Percentiles rank a stretch among this genome's conserved stretches.
phyloP scores from a whole-genome alignment of 2,888 invertebrate species.

The Thelaira solivaga region DNA sequence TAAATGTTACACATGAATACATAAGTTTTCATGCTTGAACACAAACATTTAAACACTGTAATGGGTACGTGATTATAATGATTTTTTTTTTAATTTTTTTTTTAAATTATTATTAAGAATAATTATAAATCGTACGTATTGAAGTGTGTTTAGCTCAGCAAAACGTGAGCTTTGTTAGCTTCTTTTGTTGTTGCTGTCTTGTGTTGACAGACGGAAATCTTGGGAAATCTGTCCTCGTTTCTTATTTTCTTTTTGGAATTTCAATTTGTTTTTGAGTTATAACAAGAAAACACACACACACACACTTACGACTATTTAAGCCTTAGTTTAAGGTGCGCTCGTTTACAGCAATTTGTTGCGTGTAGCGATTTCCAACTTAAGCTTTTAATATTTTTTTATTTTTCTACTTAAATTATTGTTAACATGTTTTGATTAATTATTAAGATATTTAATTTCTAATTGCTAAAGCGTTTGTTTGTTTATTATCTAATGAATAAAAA shows the following conservation, averaged over 20 bases:
- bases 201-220: conserved; percentile 55
- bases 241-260: conserved; percentile 10
- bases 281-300: not conserved
- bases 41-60: conserved; percentile 2
- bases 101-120: not conserved
- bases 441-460: conserved; percentile 31
- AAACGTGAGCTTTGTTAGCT: no score
- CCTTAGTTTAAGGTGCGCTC: conserved; percentile 40
- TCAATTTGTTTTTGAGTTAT: conserved; percentile 20
- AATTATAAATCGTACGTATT: not conserved
- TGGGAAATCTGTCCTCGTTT: conserved; percentile 52
- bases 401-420: conserved; percentile 41
- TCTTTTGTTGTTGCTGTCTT: no score
- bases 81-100: conserved; percentile 30
- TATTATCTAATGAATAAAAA: not conserved
- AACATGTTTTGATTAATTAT: conserved; percentile 56
- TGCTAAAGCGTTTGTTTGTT: not conserved
- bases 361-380: conserved; percentile 1
- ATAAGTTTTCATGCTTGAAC: not conserved
- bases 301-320: conserved; percentile 7
- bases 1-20: not conserved
- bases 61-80: conserved; percentile 53
- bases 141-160: not conserved
- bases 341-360: not conserved
- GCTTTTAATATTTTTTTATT: not conserved